phyloP scores from a whole-genome alignment of 2,113 vertebrate genomes.

The Dicrurus megarhynchus region DNA sequence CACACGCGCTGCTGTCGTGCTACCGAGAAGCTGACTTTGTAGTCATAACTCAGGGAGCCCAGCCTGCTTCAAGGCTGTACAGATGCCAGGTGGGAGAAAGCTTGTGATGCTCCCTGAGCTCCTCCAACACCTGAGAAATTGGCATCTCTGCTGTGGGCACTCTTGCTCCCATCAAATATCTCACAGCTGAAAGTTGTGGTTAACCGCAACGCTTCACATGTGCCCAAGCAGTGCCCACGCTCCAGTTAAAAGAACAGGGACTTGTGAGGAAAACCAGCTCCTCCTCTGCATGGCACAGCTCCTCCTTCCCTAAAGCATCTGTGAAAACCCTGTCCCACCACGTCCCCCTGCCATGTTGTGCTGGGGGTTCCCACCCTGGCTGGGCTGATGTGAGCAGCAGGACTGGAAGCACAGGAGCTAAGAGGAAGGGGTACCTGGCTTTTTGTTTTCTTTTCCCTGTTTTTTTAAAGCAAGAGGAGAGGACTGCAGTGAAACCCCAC shows the following conservation, averaged over 20 bases:
- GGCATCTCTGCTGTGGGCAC: rapidly evolving
- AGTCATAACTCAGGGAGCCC: not conserved
- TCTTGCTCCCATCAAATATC: not conserved
- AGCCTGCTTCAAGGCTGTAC: not conserved
- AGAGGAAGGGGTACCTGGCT: not conserved
- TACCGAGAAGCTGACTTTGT: not conserved
- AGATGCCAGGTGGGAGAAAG: not conserved
- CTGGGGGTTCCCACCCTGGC: not conserved
- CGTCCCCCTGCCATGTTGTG: rapidly evolving
- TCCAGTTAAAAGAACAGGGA: not conserved
- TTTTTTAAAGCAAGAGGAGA: not conserved
- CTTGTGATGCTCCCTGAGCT: not conserved
- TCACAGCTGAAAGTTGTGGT: not conserved
- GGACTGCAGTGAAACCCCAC: not conserved
- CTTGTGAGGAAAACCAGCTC: not conserved
- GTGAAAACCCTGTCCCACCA: not conserved
- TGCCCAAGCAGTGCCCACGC: not conserved
- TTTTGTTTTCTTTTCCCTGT: not conserved
- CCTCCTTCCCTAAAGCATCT: not conserved
- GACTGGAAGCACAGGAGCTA: not conserved
- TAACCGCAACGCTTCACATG: rapidly evolving
- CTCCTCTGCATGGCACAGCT: not conserved
- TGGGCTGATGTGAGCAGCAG: not conserved
- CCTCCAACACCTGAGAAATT: not conserved
- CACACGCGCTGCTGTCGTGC: not conserved